These are phyloP conservation scores for Salvelinus sp. DNA, from an alignment of 2,113 vertebrate species.

Conservation along the genomic window DNA sequence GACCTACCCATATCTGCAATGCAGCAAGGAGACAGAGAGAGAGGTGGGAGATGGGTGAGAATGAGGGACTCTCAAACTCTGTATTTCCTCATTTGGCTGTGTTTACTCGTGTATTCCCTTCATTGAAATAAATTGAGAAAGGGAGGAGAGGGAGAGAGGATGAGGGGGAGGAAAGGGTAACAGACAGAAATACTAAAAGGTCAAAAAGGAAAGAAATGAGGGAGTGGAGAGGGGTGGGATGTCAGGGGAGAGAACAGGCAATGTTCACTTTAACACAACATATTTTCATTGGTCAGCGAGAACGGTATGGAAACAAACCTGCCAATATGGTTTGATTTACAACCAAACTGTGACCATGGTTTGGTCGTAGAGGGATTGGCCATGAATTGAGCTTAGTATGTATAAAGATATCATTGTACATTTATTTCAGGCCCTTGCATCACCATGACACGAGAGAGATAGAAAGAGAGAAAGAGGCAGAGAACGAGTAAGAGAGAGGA, in stretches of 20 bases:
- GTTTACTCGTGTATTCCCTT: background rate
- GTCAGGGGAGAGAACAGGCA: background rate
- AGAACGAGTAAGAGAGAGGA: slow-evolving; percentile 9
- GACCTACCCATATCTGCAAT: slow-evolving; percentile 74
- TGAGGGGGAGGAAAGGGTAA: background rate
- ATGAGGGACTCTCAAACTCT: background rate
- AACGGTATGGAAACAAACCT: slow-evolving; percentile 27
- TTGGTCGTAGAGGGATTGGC: slow-evolving; percentile 54
- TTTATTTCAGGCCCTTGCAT: slow-evolving; percentile 58
- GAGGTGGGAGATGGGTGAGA: slow-evolving; percentile 10
- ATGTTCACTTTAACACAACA: background rate
- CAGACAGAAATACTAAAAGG: background rate
- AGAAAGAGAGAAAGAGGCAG: background rate
- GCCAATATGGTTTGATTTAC: slow-evolving; percentile 53
- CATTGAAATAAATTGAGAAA: background rate
- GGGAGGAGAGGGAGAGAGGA: background rate
- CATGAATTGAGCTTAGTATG: slow-evolving; percentile 18
- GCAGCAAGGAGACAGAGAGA: slow-evolving; percentile 61
- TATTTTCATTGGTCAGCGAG: background rate
- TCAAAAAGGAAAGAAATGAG: background rate
- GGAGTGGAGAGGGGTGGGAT: background rate
- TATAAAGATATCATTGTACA: slow-evolving; percentile 28
- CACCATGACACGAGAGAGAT: slow-evolving; percentile 27
- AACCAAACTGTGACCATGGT: slow-evolving; percentile 47
- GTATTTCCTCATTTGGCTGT: background rate